phyloP scores from a whole-genome alignment of 1,140 invertebrate species.

The Calephelis nemesis region DNA sequence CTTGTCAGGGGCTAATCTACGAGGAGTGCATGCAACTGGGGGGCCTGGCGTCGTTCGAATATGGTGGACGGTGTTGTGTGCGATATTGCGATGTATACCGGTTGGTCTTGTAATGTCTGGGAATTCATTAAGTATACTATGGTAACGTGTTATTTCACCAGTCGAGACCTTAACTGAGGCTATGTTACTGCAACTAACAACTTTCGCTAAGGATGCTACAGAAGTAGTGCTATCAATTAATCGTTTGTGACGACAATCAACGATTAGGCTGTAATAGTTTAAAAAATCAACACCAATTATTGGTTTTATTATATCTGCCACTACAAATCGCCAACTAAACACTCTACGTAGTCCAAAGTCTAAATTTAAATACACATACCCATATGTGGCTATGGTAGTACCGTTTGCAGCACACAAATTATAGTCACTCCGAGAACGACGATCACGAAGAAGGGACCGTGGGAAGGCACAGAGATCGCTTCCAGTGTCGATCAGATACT shows the following conservation, averaged over 20 bases:
- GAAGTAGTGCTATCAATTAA: neutral
- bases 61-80: neutral
- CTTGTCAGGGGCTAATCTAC: neutral
- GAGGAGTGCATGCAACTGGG: neutral
- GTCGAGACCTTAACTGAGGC: neutral
- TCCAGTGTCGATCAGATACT: slow-evolving; percentile 4
- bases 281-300: neutral
- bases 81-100: neutral
- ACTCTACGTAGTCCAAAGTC: neutral
- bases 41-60: neutral
- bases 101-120: neutral
- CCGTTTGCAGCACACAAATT: neutral
- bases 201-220: neutral
- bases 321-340: neutral
- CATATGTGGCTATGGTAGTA: neutral
- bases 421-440: neutral
- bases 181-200: neutral
- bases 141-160: neutral
- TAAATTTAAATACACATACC: neutral
- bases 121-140: neutral
- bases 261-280: neutral
- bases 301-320: neutral
- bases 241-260: neutral
- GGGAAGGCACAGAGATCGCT: neutral
- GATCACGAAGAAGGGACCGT: neutral